Conservation (phyloP, 1,140 invertebrate genomes). For the Prorops nasuta region DNA sequence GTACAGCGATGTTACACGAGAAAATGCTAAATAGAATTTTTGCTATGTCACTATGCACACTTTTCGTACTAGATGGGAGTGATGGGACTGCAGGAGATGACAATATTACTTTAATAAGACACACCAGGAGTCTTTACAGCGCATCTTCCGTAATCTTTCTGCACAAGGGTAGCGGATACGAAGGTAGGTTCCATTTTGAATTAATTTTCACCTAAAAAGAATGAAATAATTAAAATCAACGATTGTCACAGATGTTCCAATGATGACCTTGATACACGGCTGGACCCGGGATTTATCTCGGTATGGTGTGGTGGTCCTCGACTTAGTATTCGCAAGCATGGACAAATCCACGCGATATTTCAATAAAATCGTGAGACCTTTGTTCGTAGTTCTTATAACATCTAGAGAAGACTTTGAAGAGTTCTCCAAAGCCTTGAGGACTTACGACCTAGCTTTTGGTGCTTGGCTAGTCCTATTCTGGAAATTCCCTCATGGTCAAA, state of each 20-base stretch:
- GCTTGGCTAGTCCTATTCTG: slow-evolving; percentile 32
- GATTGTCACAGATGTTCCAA: too few relatives aligned
- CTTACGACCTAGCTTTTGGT: slow-evolving; percentile 20
- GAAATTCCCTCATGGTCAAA: neutral
- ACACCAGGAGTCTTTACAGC: slow-evolving; percentile 14
- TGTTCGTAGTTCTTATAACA: slow-evolving; percentile 28
- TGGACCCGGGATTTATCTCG: slow-evolving; percentile 22
- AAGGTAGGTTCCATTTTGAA: neutral
- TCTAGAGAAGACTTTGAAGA: slow-evolving; percentile 8
- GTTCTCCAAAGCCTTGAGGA: slow-evolving; percentile 12
- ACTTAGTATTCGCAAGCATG: slow-evolving; percentile 16
- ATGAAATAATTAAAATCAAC: too few relatives aligned
- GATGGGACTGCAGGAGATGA: too few relatives aligned
- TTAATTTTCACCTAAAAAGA: too few relatives aligned
- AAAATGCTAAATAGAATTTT: too few relatives aligned
- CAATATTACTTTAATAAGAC: slow-evolving; percentile 16
- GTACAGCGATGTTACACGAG: too few relatives aligned
- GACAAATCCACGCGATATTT: slow-evolving; percentile 7
- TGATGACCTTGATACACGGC: neutral
- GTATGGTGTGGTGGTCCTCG: slow-evolving; percentile 8
- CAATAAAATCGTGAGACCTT: slow-evolving; percentile 5
- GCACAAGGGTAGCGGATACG: neutral
- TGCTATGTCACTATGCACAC: too few relatives aligned
- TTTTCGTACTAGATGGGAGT: too few relatives aligned
- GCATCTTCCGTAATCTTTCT: slow-evolving; percentile 14